These are phyloP conservation scores for Plebejus melissa DNA, from an alignment of 2,888 invertebrate genomes.

Conservation along the genomic window DNA sequence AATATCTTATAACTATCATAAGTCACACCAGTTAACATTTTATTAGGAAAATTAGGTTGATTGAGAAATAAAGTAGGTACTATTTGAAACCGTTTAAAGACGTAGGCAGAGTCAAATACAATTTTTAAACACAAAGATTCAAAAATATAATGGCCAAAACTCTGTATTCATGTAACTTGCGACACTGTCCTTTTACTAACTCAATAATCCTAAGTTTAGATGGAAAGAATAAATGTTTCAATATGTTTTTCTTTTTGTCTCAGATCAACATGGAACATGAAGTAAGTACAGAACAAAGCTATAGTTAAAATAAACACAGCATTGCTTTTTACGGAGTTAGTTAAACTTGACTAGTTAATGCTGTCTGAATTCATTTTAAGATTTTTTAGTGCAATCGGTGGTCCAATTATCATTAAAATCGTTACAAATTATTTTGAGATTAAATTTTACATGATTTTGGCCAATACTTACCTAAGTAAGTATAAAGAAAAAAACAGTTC, in stretches of 20 bases:
- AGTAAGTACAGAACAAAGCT: constrained; percentile 39
- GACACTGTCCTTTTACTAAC: constrained; percentile 15
- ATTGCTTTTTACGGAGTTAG: constrained; percentile 3
- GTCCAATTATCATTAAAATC: background rate
- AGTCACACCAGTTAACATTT: background rate
- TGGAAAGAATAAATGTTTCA: constrained; percentile 30
- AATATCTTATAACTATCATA: background rate
- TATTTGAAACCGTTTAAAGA: too few relatives aligned
- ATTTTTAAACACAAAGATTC: background rate
- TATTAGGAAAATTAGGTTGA: background rate
- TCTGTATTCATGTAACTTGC: background rate
- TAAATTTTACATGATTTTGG: too few relatives aligned
- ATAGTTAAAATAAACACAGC: constrained; percentile 30
- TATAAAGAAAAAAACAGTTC: background rate
- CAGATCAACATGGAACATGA: constrained; percentile 40
- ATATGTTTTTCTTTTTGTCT: constrained; percentile 36
- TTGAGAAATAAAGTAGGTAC: too few relatives aligned
- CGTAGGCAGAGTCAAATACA: too few relatives aligned
- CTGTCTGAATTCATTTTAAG: background rate
- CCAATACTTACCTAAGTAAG: too few relatives aligned
- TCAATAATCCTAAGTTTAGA: constrained; percentile 27
- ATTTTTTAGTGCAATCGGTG: background rate
- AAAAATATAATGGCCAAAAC: background rate
- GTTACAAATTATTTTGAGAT: background rate
- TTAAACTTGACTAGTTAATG: background rate